Evolutionary conservation across 1,140 invertebrate species (phyloP).

Genomic region (Cephus cinctus): DNA sequence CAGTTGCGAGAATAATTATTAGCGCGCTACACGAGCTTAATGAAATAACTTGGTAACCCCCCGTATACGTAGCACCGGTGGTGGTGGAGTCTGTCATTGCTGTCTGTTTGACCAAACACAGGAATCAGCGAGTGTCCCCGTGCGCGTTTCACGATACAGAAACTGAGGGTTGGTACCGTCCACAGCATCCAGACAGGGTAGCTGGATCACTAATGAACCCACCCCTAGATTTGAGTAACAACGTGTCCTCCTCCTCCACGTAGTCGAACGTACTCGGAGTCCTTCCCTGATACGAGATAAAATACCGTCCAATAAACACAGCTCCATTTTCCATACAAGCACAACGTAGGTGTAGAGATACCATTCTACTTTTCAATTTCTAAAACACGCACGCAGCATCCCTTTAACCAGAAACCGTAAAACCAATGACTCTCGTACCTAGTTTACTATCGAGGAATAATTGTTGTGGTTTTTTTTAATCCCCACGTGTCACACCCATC

Average conservation of each 20-base stretch:
- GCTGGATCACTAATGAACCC: slow-evolving; percentile 38
- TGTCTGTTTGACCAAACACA: slow-evolving; percentile 38
- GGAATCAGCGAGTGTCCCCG: slow-evolving; percentile 27
- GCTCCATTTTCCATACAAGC: no score
- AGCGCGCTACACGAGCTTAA: slow-evolving; percentile 14
- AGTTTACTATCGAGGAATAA: no score
- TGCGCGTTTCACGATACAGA: slow-evolving; percentile 26
- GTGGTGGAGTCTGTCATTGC: slow-evolving; percentile 25
- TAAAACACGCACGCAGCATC: no score
- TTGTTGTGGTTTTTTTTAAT: no score
- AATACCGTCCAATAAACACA: no score
- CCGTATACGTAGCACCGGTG: slow-evolving; percentile 13
- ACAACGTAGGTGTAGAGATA: no score
- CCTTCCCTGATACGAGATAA: no score
- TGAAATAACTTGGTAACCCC: slow-evolving; percentile 35
- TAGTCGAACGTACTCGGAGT: no score
- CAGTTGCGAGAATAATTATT: slow-evolving; percentile 2
- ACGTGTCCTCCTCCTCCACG: not conserved
- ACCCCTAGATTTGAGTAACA: slow-evolving; percentile 16
- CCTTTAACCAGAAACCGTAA: no score
- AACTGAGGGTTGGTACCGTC: slow-evolving; percentile 20
- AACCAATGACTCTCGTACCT: no score
- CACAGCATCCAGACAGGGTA: slow-evolving; percentile 16
- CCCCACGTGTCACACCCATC: no score
- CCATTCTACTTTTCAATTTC: no score